Conservation (phyloP, 1,140 invertebrate species). For the Aphis craccivora region DNA sequence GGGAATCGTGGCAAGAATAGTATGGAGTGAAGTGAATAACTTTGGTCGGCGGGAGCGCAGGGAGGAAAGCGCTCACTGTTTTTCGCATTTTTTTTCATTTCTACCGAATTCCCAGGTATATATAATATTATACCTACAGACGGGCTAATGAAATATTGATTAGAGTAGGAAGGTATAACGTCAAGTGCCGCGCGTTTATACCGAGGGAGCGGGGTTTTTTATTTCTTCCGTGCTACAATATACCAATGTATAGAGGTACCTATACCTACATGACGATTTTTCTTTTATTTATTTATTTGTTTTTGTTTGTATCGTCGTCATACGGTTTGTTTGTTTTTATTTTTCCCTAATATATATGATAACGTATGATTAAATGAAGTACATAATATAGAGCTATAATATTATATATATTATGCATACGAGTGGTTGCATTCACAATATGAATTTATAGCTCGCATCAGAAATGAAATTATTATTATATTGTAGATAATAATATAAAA, state of each 20-base stretch:
- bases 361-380: not conserved
- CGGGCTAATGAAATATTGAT: conserved; percentile 49
- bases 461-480: not conserved
- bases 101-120: not conserved
- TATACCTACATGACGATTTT: not conserved
- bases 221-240: not conserved
- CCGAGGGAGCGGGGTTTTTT: conserved; percentile 6
- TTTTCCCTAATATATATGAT: not conserved
- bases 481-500: not conserved
- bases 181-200: conserved; percentile 22
- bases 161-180: conserved; percentile 3
- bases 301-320: conserved; percentile 18
- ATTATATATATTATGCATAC: not conserved
- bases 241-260: too few relatives aligned
- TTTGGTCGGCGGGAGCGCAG: not conserved
- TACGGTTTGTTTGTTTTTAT: conserved; percentile 22
- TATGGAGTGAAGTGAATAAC: not conserved
- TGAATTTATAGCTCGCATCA: not conserved
- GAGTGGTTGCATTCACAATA: not conserved
- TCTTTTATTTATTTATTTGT: not conserved
- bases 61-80: not conserved
- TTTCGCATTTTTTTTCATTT: conserved; percentile 31
- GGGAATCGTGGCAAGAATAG: not conserved
- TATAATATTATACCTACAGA: not conserved
- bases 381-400: too few relatives aligned